These are phyloP conservation scores for Acleris emargana DNA, from an alignment of 2,888 invertebrate genomes.

Conservation along the genomic window DNA sequence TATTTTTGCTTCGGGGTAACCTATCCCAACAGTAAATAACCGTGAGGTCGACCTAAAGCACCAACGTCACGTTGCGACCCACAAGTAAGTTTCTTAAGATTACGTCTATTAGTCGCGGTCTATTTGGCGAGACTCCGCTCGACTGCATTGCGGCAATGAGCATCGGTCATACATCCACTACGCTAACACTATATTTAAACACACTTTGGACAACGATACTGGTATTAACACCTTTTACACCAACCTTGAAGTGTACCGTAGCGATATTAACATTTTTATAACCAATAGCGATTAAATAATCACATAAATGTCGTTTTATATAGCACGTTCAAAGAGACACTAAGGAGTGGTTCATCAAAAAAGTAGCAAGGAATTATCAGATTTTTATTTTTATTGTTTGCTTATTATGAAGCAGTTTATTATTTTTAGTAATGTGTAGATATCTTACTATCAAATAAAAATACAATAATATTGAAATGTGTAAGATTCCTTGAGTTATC, in stretches of 20 bases:
- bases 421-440: too few species aligned
- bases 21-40: too few species aligned
- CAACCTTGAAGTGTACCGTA: slow-evolving; percentile 21
- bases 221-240: slow-evolving; percentile 35
- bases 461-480: too few species aligned
- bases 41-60: too few species aligned
- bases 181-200: slow-evolving; percentile 33
- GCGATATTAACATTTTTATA: slow-evolving; percentile 25
- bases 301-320: slow-evolving; percentile 27
- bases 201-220: slow-evolving; percentile 16
- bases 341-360: too few species aligned
- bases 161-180: slow-evolving; percentile 40
- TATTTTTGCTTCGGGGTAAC: too few species aligned
- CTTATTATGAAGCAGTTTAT: too few species aligned
- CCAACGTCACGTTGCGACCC: not conserved
- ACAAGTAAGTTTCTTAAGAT: not conserved
- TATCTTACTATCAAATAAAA: too few species aligned
- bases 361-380: too few species aligned
- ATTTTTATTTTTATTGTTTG: too few species aligned
- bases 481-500: too few species aligned
- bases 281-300: slow-evolving; percentile 24
- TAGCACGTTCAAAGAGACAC: not conserved
- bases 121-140: slow-evolving; percentile 51
- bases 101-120: slow-evolving; percentile 50
- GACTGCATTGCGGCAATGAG: slow-evolving; percentile 56